Percentiles rank a stretch among this genome's conserved stretches.
phyloP scores from a whole-genome alignment of 2,888 invertebrate species.

The Agrotis segetum region DNA sequence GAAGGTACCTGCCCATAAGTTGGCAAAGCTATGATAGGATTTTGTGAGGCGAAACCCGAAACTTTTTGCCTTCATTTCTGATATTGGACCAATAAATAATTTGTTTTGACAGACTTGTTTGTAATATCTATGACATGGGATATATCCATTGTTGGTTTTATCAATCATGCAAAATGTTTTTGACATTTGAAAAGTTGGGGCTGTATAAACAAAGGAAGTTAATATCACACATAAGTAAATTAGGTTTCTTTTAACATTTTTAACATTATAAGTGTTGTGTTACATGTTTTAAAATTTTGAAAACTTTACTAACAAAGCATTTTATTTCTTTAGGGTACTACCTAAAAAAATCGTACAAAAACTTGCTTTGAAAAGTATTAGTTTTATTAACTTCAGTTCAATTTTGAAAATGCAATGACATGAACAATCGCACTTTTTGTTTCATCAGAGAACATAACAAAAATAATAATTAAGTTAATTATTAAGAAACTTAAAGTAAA shows the following conservation, averaged over 20 bases:
- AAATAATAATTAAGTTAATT: slow-evolving; percentile 37
- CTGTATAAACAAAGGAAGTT: neutral
- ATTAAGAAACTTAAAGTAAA: slow-evolving; percentile 31
- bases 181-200: slow-evolving; percentile 12
- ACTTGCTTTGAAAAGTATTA: too few relatives aligned
- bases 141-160: slow-evolving; percentile 22
- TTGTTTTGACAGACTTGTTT: slow-evolving; percentile 19
- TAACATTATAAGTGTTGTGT: too few relatives aligned
- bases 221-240: too few relatives aligned
- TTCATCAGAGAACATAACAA: slow-evolving; percentile 42
- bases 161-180: slow-evolving; percentile 29
- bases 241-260: too few relatives aligned
- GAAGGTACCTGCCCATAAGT: neutral
- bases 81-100: slow-evolving; percentile 39
- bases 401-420: slow-evolving; percentile 22
- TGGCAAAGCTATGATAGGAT: slow-evolving; percentile 5
- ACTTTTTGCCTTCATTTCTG: slow-evolving; percentile 23
- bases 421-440: slow-evolving; percentile 26
- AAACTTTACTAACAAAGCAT: too few relatives aligned
- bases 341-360: neutral
- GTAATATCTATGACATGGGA: slow-evolving; percentile 26
- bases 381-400: too few relatives aligned
- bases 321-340: too few relatives aligned
- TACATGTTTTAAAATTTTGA: too few relatives aligned
- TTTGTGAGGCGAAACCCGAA: slow-evolving; percentile 25